These are phyloP conservation scores for Chrysomela aeneicollis DNA, from an alignment of 2,888 invertebrate genomes.

Conservation along the genomic window DNA sequence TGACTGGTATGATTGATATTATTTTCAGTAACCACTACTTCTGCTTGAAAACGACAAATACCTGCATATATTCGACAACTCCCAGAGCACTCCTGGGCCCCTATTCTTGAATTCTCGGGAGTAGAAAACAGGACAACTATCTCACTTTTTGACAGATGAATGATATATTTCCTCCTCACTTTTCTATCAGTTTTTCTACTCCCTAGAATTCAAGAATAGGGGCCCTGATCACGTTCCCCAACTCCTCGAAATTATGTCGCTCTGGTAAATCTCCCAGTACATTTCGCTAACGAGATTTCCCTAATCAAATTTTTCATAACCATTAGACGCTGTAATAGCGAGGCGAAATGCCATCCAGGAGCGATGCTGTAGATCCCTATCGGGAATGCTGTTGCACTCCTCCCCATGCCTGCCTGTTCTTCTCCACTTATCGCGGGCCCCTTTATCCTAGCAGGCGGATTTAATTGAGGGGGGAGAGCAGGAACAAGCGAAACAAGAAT, in stretches of 20 bases:
- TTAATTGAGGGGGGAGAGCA: constrained; percentile 41
- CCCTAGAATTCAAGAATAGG: neutral
- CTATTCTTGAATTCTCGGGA: too few relatives aligned
- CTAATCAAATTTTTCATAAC: constrained; percentile 27
- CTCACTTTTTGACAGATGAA: too few relatives aligned
- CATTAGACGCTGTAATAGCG: constrained; percentile 22
- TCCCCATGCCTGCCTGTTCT: constrained; percentile 24
- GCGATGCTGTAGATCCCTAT: constrained; percentile 23
- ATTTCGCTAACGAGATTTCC: constrained; percentile 24
- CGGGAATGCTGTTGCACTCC: constrained; percentile 28
- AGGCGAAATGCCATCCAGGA: constrained; percentile 20
- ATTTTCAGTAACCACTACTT: too few relatives aligned
- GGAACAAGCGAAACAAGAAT: constrained; percentile 37
- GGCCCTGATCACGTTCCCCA: constrained; percentile 1
- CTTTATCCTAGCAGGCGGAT: constrained; percentile 28
- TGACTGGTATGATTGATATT: too few relatives aligned
- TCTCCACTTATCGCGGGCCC: constrained; percentile 29
- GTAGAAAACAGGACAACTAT: too few relatives aligned
- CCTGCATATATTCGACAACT: too few relatives aligned
- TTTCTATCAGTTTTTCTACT: too few relatives aligned
- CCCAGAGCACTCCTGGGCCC: too few relatives aligned
- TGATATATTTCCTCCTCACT: too few relatives aligned
- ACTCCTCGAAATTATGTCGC: neutral
- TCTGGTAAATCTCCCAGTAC: constrained; percentile 15
- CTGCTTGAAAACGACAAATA: too few relatives aligned